phyloP scores from a whole-genome alignment of 2,888 invertebrate species.

The Sisyra nigra region DNA sequence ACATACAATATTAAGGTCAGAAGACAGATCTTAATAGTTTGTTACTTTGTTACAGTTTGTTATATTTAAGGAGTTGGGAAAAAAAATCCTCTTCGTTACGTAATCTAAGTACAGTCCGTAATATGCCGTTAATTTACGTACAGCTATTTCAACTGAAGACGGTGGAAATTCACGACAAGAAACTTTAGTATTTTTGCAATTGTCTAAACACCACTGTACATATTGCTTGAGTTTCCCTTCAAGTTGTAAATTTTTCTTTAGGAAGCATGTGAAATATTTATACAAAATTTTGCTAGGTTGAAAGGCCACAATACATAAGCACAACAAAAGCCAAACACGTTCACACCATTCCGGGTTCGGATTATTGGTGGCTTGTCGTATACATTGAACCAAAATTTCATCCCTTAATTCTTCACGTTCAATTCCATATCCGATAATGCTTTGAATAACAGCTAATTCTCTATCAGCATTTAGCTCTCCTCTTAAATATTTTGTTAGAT shows the following conservation, averaged over 20 bases:
- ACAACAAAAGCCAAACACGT: slow-evolving; percentile 76
- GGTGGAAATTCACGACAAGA: slow-evolving; percentile 71
- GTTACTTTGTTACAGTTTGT: too few species aligned
- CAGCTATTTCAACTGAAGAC: slow-evolving; percentile 84
- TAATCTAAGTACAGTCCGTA: too few species aligned
- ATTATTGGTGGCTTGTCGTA: slow-evolving; percentile 78
- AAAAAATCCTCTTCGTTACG: too few species aligned
- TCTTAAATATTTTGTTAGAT: slow-evolving; percentile 75
- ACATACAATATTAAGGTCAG: too few species aligned
- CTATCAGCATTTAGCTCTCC: slow-evolving; percentile 75
- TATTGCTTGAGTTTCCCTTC: slow-evolving; percentile 63
- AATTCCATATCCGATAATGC: slow-evolving; percentile 70
- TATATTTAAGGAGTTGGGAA: too few species aligned
- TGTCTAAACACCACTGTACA: slow-evolving; percentile 87
- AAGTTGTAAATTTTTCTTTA: slow-evolving; percentile 50
- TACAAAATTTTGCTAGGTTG: slow-evolving; percentile 72
- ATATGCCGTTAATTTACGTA: slow-evolving; percentile 35
- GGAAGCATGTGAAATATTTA: slow-evolving; percentile 63
- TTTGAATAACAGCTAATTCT: slow-evolving; percentile 70
- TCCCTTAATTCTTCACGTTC: slow-evolving; percentile 85
- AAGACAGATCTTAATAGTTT: too few species aligned
- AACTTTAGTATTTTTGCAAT: slow-evolving; percentile 74
- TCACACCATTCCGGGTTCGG: slow-evolving; percentile 72
- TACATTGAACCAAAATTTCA: slow-evolving; percentile 80
- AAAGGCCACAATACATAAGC: slow-evolving; percentile 81